These are phyloP conservation scores for Okamejei kenojei DNA, from an alignment of 2,797 vertebrate genomes.

Conservation along the genomic window DNA sequence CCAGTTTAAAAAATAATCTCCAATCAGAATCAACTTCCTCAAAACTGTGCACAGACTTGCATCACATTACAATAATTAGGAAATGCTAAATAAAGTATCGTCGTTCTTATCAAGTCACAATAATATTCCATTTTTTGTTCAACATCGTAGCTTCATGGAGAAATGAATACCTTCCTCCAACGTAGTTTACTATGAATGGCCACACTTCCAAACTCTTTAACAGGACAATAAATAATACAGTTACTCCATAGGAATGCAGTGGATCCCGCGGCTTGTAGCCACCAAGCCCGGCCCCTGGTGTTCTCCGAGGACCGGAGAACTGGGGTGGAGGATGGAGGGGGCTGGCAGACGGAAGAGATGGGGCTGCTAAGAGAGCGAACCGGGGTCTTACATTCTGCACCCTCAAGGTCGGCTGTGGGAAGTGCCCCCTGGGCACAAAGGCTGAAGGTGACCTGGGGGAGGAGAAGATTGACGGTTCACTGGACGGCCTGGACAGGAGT, in stretches of 20 bases:
- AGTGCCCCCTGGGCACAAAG: no score
- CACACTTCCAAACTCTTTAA: not conserved
- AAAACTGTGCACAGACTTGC: not conserved
- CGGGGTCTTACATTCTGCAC: no score
- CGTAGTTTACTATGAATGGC: not conserved
- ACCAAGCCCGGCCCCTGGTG: no score
- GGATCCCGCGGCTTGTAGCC: no score
- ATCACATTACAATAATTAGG: not conserved
- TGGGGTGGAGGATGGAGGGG: no score
- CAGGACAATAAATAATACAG: not conserved
- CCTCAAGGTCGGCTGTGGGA: no score
- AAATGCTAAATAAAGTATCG: not conserved
- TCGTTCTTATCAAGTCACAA: slow-evolving; percentile 5
- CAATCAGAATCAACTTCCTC: not conserved
- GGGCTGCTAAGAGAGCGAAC: no score
- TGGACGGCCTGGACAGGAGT: no score
- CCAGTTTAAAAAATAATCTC: not conserved
- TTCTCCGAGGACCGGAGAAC: no score
- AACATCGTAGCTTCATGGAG: not conserved
- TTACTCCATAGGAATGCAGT: not conserved
- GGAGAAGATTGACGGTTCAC: no score
- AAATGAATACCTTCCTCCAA: not conserved
- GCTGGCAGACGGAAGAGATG: no score
- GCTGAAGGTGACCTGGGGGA: no score
- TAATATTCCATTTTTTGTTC: not conserved